Base-by-base conservation (phyloP, 2,797 vertebrate species). In the Enteromius trimaculatus region DNA sequence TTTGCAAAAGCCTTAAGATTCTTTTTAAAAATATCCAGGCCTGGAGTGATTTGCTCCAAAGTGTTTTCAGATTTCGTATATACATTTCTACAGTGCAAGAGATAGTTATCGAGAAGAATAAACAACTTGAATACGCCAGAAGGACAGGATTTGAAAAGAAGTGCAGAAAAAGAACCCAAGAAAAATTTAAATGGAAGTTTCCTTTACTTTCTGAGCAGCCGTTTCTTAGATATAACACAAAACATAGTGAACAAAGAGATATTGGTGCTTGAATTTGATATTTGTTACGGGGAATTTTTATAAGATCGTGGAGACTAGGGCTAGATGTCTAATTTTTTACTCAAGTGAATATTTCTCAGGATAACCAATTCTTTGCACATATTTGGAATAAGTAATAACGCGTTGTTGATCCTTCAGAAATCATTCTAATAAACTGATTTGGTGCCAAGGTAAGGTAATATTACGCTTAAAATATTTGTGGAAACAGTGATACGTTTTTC, bases 81-180 rank as follows among this genome's bases (percentile, higher is more conserved):
- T 86, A 82, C 77, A 75, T 86, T 86, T 81, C 77, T 78, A 79
- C 76, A 51, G 29, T 69, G 70, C 68, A 84, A 42, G 72, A 94
- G 93, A 94, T 94, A 93, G 93, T 92, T 90, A 94, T 94, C 92
- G 68, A 71, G 75, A 89, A 91, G 91, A 94, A 94, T 93, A 93
- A 94, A 94, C 93, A 93, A 93, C 91, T 93, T 92, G 91, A 91
- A 93, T 93, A 49, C 92, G 90, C 91, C 90, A 90, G 88, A 88
- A 90, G 86, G 88, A 85, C 86, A 86, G 80, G 80, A 92, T 92
- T 91, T 93, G 89, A 95, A 93, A 93, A 91, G 90, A 91, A 89
- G 83, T 47, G 86, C 87, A 87, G 87, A 90, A 88, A 90, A 90
- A 92, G 26, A 91, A 92, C 89, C 88, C 90, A 90, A 85, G 80